Evolutionary conservation across 2,888 invertebrate genomes (phyloP).

Genomic region (Psylliodes chrysocephalus): DNA sequence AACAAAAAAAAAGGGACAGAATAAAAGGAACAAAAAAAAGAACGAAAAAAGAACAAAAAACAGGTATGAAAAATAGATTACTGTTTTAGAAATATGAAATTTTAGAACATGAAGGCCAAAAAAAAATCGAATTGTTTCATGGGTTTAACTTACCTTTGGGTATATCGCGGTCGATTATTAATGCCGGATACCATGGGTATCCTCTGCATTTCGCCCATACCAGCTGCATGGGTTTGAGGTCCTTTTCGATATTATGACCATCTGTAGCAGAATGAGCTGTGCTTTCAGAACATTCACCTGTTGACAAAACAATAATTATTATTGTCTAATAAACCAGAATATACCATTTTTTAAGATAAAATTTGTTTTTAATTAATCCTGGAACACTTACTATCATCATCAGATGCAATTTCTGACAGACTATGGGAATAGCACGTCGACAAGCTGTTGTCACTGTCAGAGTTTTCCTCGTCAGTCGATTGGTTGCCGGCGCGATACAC

Average conservation of each 20-base stretch:
- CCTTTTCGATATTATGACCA: conserved; percentile 43
- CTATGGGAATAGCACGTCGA: conserved; percentile 65
- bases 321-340: too few relatives aligned
- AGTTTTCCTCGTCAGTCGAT: conserved; percentile 60
- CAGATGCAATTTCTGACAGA: conserved; percentile 61
- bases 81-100: too few relatives aligned
- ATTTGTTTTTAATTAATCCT: too few relatives aligned
- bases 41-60: too few relatives aligned
- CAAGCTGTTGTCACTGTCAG: conserved; percentile 62
- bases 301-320: too few relatives aligned
- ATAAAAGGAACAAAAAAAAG: too few relatives aligned
- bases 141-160: conserved; percentile 74
- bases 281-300: conserved; percentile 58
- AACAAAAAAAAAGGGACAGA: too few relatives aligned
- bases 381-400: conserved; percentile 56
- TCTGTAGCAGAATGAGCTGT: conserved; percentile 59
- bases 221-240: conserved; percentile 85
- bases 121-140: too few relatives aligned
- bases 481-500: conserved; percentile 65
- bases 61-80: too few relatives aligned
- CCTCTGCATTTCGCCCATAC: conserved; percentile 98
- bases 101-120: too few relatives aligned
- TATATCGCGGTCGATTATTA: conserved; percentile 94
- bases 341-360: too few relatives aligned
- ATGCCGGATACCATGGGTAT: conserved; percentile 97